Percentiles rank a stretch among this genome's conserved stretches.
phyloP scores from a whole-genome alignment of 2,888 invertebrate species.

The Seira musarum region DNA sequence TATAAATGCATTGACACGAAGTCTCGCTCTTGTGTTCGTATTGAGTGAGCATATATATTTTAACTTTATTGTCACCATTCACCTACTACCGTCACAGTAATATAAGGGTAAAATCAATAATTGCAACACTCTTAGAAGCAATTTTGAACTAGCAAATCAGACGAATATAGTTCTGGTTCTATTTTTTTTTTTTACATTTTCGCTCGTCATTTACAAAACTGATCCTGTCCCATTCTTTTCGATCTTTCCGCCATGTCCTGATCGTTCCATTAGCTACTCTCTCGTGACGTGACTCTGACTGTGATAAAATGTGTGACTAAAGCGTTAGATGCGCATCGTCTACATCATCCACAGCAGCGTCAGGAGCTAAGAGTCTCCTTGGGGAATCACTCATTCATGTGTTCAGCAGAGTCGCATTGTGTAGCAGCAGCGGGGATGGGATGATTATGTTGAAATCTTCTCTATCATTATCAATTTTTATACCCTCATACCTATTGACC shows the following conservation, averaged over 20 bases:
- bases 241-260: no score
- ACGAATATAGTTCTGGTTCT: no score
- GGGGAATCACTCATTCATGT: not conserved
- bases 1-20: no score
- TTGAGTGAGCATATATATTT: no score
- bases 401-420: not conserved
- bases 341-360: not conserved
- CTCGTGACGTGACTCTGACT: not conserved
- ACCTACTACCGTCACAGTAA: no score
- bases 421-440: not conserved
- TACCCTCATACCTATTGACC: not conserved
- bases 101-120: no score
- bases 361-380: not conserved
- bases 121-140: no score
- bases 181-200: no score
- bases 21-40: no score
- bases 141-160: no score
- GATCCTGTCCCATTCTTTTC: not conserved
- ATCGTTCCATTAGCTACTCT: not conserved
- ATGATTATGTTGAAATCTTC: not conserved
- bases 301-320: not conserved
- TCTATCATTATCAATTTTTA: not conserved
- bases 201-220: not conserved
- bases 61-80: no score
- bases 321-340: not conserved